Base-by-base conservation (phyloP, 2,113 vertebrate species). In the Catharus fuscescens region DNA sequence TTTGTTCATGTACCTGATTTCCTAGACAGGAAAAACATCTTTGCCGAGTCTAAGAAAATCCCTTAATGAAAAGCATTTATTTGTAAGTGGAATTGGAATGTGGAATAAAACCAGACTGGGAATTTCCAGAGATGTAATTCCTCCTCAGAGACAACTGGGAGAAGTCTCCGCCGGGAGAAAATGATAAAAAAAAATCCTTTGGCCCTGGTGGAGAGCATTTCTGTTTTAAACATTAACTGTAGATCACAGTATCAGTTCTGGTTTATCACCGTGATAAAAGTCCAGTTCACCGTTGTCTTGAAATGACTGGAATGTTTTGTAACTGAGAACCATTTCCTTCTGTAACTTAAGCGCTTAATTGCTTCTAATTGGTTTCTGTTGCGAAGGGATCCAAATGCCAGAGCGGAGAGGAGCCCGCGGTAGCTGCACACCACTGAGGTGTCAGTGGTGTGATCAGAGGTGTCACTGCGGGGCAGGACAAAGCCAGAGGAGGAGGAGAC, bases 291-390 rank as follows among this genome's bases (percentile, higher is more conserved):
- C 38, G 1, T 65, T 50, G 66, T 59, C 64, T 74, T 29, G 62
- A 83, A 86, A 50, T 47, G 50, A 23, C 31, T 18, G 66, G 70
- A 47, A 31, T 36, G 40, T 86, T 94, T 67, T 78, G 54, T 83
- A 73, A 76, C 13, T 36, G 56, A 50, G 52, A 92, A 34, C 44
- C 23, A 12, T 47, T 92, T 87, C 45, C 65, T 87, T 89, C 67
- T 80, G 85, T 88, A 94, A 96, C 28, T 26, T 24, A 56, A 85
- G 79, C 18, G 28, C 83, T 90, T 93, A 90, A 90, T 82, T 88
- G 79, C 67, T 78, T 90, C 32, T 92, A n/a, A 71, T 83, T 92
- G 59, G 54, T 47, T 80, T 90, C 53, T 64, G 4, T 24, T 66
- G 54, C 52, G 74, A 50, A 78, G 34, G 0, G 53, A 20, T 76